Base-by-base conservation (phyloP, 2,113 vertebrate species). In the Ophiodon elongatus region DNA sequence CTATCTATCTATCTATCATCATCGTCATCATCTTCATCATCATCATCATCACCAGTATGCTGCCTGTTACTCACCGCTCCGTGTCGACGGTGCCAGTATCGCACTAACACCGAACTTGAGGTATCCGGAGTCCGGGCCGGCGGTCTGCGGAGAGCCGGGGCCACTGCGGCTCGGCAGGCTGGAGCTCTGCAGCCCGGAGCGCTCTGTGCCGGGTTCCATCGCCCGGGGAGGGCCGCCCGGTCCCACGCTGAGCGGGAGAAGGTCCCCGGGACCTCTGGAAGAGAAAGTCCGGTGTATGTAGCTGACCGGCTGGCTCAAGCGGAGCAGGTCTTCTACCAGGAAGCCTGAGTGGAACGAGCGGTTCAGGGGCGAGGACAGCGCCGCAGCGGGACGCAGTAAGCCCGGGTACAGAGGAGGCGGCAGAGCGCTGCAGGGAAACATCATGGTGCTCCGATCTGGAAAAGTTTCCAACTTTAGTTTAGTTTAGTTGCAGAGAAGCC, bases 91-190 rank as follows among this genome's bases (percentile, higher is more conserved):
- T 8, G 98, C 96, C 62, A 99, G 97, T 65, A 99, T 99, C 80
- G 98, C 97, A 47, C 97, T 97, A 83, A 99, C 98, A 27, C 98
- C 98, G 76, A 99, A 99, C 94, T 99, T 99, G 2, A 99, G 95
- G 92, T 95, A 97, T 50, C 94, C 96, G 27, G 97, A 91, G 29
- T 97, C 96, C 15, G 88, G 37, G 57, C 76, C 70, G 52, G 78
- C 60, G 70, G 87, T 81, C 82, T 66, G 79, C 31, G 69, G 94
- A 82, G 90, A 92, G 41, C 25, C 93, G 84, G 37, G 92, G 91
- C 82, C 92, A 95, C 0, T 93, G 86, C 27, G 96, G 95, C 93
- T 93, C 60, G 94, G 89, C 43, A 87, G 88, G 23, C 87, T 69
- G 0, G 93, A 78, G 39, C 79, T 84, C 29, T 90, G 85, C 29